phyloP scores from a whole-genome alignment of 2,888 invertebrate genomes.

The Cerceris rybyensis region DNA sequence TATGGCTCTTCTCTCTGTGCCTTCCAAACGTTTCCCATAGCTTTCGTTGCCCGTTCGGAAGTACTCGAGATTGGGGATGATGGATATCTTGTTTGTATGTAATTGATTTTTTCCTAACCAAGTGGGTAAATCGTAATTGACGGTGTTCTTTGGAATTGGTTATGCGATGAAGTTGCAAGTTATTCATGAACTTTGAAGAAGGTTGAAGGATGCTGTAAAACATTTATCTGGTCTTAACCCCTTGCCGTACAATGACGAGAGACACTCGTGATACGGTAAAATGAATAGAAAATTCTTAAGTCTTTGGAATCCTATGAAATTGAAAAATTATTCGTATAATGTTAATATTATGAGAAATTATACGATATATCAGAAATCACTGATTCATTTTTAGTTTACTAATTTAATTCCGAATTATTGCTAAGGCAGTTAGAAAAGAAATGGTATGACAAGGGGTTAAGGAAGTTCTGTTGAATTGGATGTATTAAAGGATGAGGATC shows the following conservation, averaged over 20 bases:
- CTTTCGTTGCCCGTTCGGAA: constrained; percentile 35
- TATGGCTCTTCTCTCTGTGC: constrained; percentile 48
- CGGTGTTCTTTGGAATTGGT: background rate
- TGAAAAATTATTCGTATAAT: no score
- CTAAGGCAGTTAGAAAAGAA: no score
- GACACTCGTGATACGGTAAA: no score
- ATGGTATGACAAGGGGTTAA: no score
- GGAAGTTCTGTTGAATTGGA: background rate
- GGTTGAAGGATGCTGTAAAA: background rate
- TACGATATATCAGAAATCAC: no score
- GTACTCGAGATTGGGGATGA: background rate
- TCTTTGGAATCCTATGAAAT: no score
- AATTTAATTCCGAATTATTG: no score
- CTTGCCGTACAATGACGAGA: no score
- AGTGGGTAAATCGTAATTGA: background rate
- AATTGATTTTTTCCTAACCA: background rate
- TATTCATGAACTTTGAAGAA: background rate
- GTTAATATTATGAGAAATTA: no score
- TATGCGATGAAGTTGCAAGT: background rate
- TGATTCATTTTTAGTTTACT: no score
- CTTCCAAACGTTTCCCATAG: constrained; percentile 41
- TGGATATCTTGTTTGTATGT: background rate
- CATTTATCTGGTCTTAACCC: background rate
- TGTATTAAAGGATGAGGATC: no score
- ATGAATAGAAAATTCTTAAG: no score